A percentile compares a stretch with the other conserved stretches of the same genome.
Conservation (phyloP, 2,888 invertebrate genomes). For the Latrodectus hesperus region DNA sequence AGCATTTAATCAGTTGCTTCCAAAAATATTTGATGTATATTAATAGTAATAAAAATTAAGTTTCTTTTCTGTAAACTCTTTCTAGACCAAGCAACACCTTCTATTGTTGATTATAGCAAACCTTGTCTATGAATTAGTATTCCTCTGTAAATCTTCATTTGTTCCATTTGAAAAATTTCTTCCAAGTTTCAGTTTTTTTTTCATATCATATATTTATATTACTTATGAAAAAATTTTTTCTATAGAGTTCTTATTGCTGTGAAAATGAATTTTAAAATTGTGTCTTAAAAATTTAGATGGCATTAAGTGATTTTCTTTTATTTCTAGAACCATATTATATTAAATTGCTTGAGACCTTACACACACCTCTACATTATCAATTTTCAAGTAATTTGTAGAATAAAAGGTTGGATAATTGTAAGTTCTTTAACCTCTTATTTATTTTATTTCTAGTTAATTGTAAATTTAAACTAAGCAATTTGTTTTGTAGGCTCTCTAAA, state of each 20-base stretch:
- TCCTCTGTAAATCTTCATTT: no score
- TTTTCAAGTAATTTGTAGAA: neutral
- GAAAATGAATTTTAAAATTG: neutral
- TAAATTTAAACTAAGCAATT: no score
- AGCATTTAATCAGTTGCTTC: no score
- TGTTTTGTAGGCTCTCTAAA: no score
- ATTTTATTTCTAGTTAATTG: no score
- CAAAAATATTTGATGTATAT: no score
- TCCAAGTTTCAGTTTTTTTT: neutral
- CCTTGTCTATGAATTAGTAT: no score
- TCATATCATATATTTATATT: neutral
- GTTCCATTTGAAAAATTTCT: neutral
- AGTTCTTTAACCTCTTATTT: no score
- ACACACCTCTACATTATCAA: constrained; percentile 65
- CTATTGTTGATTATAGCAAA: no score
- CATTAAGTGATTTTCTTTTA: neutral
- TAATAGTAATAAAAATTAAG: no score
- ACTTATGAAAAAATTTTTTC: neutral
- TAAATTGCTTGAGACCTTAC: constrained; percentile 63
- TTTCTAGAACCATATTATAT: constrained; percentile 68
- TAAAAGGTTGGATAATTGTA: neutral
- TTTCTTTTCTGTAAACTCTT: no score
- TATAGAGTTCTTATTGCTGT: neutral
- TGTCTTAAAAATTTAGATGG: neutral
- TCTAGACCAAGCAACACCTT: no score